A percentile compares a stretch with the other conserved stretches of the same genome.
These are phyloP conservation scores for Odocoileus hemionus DNA, from an alignment of 2,113 vertebrate genomes.

Conservation along the genomic window DNA sequence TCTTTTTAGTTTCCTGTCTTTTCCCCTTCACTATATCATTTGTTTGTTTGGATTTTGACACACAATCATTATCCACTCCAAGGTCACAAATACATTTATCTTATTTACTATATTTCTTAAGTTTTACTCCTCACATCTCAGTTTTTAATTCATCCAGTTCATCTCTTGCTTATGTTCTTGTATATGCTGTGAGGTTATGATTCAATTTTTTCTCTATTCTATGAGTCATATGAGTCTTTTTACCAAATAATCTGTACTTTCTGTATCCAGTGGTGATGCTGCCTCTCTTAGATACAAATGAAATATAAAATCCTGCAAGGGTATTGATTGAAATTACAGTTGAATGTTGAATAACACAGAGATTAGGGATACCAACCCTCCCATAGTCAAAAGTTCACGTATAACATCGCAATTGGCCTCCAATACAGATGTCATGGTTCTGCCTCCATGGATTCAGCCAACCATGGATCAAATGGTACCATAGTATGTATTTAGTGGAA, in stretches of 20 bases:
- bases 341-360: neutral
- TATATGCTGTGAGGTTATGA: neutral
- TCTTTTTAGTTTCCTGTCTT: neutral
- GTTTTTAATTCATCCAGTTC: neutral
- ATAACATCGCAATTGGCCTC: neutral
- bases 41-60: neutral
- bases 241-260: neutral
- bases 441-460: neutral
- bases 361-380: neutral
- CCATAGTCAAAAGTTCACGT: neutral
- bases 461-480: neutral
- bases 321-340: neutral
- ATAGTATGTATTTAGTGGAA: neutral
- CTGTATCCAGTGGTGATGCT: neutral
- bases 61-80: neutral
- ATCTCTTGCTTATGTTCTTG: neutral
- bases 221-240: neutral
- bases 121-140: neutral
- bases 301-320: neutral
- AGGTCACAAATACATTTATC: neutral
- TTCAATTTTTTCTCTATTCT: neutral
- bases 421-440: neutral
- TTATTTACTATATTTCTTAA: neutral
- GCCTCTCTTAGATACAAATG: neutral
- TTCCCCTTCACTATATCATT: neutral